Conservation (phyloP, 1,140 invertebrate species). For the Drosophila lowei region DNA sequence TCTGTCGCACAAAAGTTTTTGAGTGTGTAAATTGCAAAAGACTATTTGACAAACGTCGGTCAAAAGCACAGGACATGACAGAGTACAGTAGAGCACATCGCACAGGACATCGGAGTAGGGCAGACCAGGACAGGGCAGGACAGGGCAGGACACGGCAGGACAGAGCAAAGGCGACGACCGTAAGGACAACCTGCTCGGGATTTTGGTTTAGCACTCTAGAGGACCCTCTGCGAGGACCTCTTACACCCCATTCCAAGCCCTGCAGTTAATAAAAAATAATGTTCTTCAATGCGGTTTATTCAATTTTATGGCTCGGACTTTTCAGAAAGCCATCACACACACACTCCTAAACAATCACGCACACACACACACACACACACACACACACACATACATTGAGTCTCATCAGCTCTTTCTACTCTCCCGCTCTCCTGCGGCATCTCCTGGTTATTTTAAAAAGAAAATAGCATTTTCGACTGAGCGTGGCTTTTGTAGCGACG, state of each 20-base stretch:
- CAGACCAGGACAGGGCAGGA: conserved; percentile 10
- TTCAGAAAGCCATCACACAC: conserved; percentile 71
- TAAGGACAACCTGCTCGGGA: conserved; percentile 69
- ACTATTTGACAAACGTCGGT: conserved; percentile 81
- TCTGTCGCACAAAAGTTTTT: conserved; percentile 30
- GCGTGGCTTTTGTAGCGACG: conserved; percentile 41
- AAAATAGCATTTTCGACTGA: conserved; percentile 76
- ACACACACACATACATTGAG: conserved; percentile 1
- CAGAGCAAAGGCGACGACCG: conserved; percentile 52
- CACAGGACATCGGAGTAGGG: conserved; percentile 8
- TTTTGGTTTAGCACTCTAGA: conserved; percentile 73
- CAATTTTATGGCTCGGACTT: conserved; percentile 80
- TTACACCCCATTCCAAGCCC: conserved; percentile 23
- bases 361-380: conserved; percentile 8
- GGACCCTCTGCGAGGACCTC: conserved; percentile 36
- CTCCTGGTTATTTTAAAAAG: conserved; percentile 69
- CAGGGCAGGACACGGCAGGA: conserved; percentile 1
- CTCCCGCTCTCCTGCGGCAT: neutral
- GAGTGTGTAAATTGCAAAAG: conserved; percentile 79
- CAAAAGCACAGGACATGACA: conserved; percentile 65
- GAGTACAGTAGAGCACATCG: conserved; percentile 8
- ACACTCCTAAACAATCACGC: conserved; percentile 36
- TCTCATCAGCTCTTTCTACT: conserved; percentile 10
- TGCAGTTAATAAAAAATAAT: conserved; percentile 81
- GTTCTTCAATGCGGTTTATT: conserved; percentile 80